Percentiles rank a stretch among this genome's conserved stretches.
Conservation (phyloP, 2,888 invertebrate genomes). For the Malacosoma neustria region DNA sequence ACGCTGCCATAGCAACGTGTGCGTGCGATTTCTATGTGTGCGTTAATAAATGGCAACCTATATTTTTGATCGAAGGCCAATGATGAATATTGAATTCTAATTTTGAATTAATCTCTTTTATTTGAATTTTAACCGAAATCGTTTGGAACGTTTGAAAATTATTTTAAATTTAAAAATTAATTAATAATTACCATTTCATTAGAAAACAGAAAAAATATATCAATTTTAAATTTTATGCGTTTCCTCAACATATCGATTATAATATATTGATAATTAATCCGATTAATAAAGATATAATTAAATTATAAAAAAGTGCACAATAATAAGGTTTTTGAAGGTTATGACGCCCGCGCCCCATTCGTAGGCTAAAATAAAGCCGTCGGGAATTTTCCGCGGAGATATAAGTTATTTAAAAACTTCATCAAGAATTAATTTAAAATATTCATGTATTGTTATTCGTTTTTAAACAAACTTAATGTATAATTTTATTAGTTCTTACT, state of each 20-base stretch:
- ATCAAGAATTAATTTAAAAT: too few relatives aligned
- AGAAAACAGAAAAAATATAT: too few relatives aligned
- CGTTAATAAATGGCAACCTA: slow-evolving; percentile 68
- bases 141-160: neutral
- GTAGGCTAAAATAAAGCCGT: slow-evolving; percentile 69
- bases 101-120: slow-evolving; percentile 20
- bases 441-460: too few relatives aligned
- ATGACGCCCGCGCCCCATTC: slow-evolving; percentile 32
- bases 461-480: too few relatives aligned
- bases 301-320: slow-evolving; percentile 4
- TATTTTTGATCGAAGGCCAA: slow-evolving; percentile 69
- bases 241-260: too few relatives aligned
- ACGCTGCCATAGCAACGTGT: slow-evolving; percentile 30
- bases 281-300: slow-evolving; percentile 12
- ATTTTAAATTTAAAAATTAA: neutral
- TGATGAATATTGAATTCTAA: slow-evolving; percentile 28
- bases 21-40: slow-evolving; percentile 43
- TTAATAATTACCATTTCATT: too few relatives aligned
- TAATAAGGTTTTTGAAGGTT: slow-evolving; percentile 11
- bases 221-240: too few relatives aligned
- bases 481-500: too few relatives aligned
- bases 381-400: slow-evolving; percentile 39
- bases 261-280: too few relatives aligned
- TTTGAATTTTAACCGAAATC: neutral
- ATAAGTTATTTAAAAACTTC: neutral